Evolutionary conservation across 2,888 invertebrate genomes (phyloP).

Genomic region (Phoenoteleia sp.): DNA sequence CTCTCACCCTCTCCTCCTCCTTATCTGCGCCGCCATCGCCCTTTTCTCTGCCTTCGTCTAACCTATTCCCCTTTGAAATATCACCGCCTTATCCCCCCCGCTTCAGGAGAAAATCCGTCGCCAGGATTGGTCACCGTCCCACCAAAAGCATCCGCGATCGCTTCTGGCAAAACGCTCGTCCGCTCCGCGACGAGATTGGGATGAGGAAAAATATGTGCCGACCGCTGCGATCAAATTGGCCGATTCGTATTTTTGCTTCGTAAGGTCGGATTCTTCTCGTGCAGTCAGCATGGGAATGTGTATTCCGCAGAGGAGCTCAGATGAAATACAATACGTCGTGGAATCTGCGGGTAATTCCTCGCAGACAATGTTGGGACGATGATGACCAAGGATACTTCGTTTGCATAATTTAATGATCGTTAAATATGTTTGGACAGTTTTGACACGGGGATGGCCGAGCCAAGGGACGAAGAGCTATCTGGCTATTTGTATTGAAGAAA

Average conservation of each 20-base stretch:
- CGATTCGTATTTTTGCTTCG: constrained; percentile 61
- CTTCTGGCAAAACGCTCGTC: constrained; percentile 51
- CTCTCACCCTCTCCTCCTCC: constrained; percentile 62
- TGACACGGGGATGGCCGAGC: constrained; percentile 43
- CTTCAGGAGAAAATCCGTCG: constrained; percentile 66
- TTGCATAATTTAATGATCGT: constrained; percentile 70
- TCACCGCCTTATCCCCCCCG: constrained; percentile 74
- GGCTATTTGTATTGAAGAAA: constrained; percentile 32
- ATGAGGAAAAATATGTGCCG: constrained; percentile 56
- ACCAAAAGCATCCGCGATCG: constrained; percentile 60
- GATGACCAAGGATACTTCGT: constrained; percentile 60
- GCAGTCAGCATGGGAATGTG: constrained; percentile 39
- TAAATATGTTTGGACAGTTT: constrained; percentile 69
- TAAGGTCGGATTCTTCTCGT: constrained; percentile 29
- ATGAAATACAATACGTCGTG: constrained; percentile 55
- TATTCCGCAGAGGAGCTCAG: constrained; percentile 14
- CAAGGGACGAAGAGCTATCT: constrained; percentile 36
- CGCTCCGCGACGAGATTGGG: constrained; percentile 42
- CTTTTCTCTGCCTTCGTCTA: constrained; percentile 76
- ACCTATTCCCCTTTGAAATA: constrained; percentile 81
- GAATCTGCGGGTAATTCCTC: constrained; percentile 35
- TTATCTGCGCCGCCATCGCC: constrained; percentile 73
- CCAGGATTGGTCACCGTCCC: constrained; percentile 68
- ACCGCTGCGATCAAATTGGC: constrained; percentile 46
- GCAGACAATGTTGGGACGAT: constrained; percentile 60